Percentiles rank a stretch among this genome's conserved stretches.
Conservation (phyloP, 2,888 invertebrate genomes). For the Melipona beecheii region DNA sequence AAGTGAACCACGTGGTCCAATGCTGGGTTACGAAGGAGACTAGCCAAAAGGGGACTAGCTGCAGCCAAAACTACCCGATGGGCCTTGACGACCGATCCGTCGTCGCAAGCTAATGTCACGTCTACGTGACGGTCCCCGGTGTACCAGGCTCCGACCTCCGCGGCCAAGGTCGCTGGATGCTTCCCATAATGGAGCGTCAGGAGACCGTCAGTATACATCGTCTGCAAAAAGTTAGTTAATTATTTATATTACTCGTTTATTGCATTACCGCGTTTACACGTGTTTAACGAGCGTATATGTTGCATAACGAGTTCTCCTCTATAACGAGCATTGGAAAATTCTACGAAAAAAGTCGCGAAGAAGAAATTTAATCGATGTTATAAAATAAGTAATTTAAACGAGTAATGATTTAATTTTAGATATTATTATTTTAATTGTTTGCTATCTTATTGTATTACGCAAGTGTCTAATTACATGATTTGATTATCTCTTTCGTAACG, state of each 20-base stretch:
- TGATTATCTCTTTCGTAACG: no score
- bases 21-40: slow-evolving; percentile 82
- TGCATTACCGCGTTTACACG: background rate
- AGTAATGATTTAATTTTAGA: no score
- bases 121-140: slow-evolving; percentile 94
- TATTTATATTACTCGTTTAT: background rate
- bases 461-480: no score
- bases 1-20: slow-evolving; percentile 89
- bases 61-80: slow-evolving; percentile 95
- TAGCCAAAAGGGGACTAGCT: slow-evolving; percentile 93
- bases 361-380: background rate
- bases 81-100: slow-evolving; percentile 92
- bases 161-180: slow-evolving; percentile 96
- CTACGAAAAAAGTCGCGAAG: background rate
- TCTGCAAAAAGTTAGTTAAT: slow-evolving; percentile 68
- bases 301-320: background rate
- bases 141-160: slow-evolving; percentile 95
- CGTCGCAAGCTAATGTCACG: slow-evolving; percentile 93
- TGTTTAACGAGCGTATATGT: background rate
- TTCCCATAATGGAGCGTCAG: slow-evolving; percentile 96
- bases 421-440: no score
- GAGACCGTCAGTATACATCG: slow-evolving; percentile 87
- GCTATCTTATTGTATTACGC: no score
- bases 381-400: no score
- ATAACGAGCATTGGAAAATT: background rate